Evolutionary conservation across 2,888 invertebrate species (phyloP), one percentile per base, ranked within the genome.

Genomic region (Heliconius cydno): DNA sequence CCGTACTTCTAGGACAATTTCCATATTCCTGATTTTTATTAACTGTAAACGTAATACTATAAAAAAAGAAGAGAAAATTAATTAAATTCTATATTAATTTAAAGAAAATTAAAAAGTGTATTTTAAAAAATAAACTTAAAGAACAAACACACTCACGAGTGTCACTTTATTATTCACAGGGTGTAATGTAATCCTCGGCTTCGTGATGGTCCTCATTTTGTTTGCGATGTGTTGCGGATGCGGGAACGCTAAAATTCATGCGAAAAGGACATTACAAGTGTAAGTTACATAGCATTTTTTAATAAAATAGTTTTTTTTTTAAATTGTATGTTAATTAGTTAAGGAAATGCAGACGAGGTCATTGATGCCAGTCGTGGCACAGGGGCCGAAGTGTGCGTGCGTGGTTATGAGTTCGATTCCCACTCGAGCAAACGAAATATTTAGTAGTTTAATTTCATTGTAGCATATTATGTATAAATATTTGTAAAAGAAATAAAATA

Each of bases 161-260:
- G 41, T 28, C 15, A 68, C 63, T 60, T 74, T 28, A 72, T 78
- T 79, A 79, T 72, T 92, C 91, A 78, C 90, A 94, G 94, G 88
- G 25, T 91, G 92, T 85, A 90, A 91, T 81, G 86, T 91, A 65
- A 86, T 89, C 85, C 95, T 94, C 82, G 89, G 92, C 70, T 90
- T 95, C 74, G 91, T 95, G 52, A 90, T 95, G 88, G 84, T 95
- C 66, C 90, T 95, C 76, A 88, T 96, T 67, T 86, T 95, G 76
- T 92, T 95, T 89, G 92, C 94, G 15, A 88, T 96, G 86, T 87
- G 96, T 76, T 92, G 94, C 90, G 89, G 95, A 85, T 95, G 94
- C 83, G 91, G 94, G 13, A 89, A 90, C 46, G 90, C 91, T 41
- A 94, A 92, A 85, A 88, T 87, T 60, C 92, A 94, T 79, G 93